Conservation (phyloP, 2,797 vertebrate species). For the Centroberyx gerrardi region DNA sequence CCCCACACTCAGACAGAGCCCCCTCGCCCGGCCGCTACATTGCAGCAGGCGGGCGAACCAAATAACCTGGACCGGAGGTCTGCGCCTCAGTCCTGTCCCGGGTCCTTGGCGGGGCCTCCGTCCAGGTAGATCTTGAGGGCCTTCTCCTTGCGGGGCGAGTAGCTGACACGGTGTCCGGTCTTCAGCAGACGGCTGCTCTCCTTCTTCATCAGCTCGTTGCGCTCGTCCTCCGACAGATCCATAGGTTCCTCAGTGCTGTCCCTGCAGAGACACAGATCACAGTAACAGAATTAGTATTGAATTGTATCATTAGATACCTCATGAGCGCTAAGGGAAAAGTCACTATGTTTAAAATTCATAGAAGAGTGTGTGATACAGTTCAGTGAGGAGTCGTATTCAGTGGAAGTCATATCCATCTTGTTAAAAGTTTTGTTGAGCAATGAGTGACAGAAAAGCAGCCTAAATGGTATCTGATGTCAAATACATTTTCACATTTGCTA, state of each 20-base stretch:
- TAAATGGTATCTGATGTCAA: neutral
- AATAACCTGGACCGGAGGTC: constrained; percentile 51
- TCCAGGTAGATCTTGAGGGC: constrained; percentile 99
- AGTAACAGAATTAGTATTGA: neutral
- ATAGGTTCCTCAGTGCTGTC: constrained; percentile 94
- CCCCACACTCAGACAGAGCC: constrained; percentile 80
- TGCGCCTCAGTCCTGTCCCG: constrained; percentile 93
- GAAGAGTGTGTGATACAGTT: neutral
- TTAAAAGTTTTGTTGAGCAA: neutral
- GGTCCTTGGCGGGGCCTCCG: constrained; percentile 95
- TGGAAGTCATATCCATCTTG: constrained; percentile 2
- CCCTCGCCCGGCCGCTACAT: constrained; percentile 83
- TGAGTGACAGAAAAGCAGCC: no score
- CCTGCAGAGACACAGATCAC: constrained; percentile 77
- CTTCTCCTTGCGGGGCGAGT: constrained; percentile 99
- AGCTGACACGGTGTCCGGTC: constrained; percentile 97
- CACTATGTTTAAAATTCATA: neutral
- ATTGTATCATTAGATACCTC: no score
- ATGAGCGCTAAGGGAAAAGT: no score
- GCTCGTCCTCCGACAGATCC: constrained; percentile 96
- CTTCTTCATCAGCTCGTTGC: constrained; percentile 98
- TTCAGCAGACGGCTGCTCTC: constrained; percentile 99
- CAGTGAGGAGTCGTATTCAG: no score
- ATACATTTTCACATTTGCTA: neutral
- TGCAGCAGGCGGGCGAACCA: constrained; percentile 80